phyloP scores from a whole-genome alignment of 2,888 invertebrate species.

The Lottia scabra region DNA sequence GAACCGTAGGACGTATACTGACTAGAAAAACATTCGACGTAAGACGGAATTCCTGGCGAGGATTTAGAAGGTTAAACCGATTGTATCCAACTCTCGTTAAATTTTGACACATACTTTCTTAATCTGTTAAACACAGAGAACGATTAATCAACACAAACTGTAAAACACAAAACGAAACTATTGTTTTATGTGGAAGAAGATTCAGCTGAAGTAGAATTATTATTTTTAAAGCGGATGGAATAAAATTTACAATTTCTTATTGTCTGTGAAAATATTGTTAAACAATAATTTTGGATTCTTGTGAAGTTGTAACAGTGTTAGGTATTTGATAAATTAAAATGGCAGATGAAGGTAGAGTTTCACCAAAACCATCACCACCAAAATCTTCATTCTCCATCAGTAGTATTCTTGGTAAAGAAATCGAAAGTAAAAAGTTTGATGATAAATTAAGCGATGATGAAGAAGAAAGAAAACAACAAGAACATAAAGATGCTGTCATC shows the following conservation, averaged over 20 bases:
- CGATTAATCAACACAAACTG: no score
- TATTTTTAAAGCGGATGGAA: no score
- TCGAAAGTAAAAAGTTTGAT: slow-evolving; percentile 30
- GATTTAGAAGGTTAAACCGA: background rate
- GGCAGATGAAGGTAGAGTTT: background rate
- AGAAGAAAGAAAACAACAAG: slow-evolving; percentile 6
- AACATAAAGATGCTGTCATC: slow-evolving; percentile 34
- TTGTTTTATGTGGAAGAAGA: no score
- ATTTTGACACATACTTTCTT: background rate
- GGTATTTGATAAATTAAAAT: background rate
- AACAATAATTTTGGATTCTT: no score
- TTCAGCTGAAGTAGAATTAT: no score
- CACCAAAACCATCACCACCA: slow-evolving; percentile 11
- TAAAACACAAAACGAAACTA: no score
- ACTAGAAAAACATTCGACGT: background rate
- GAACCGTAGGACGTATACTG: background rate
- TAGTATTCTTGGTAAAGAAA: slow-evolving; percentile 48
- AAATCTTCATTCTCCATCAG: slow-evolving; percentile 53
- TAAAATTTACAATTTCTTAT: no score
- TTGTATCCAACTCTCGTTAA: background rate
- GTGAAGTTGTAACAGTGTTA: no score
- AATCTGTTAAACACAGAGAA: no score
- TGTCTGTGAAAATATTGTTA: no score
- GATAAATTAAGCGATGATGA: slow-evolving; percentile 4
- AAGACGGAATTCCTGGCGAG: background rate